Percentiles rank a stretch among this genome's conserved stretches.
Evolutionary conservation across 2,113 vertebrate genomes (phyloP).

Genomic region (Donacobius atricapilla): DNA sequence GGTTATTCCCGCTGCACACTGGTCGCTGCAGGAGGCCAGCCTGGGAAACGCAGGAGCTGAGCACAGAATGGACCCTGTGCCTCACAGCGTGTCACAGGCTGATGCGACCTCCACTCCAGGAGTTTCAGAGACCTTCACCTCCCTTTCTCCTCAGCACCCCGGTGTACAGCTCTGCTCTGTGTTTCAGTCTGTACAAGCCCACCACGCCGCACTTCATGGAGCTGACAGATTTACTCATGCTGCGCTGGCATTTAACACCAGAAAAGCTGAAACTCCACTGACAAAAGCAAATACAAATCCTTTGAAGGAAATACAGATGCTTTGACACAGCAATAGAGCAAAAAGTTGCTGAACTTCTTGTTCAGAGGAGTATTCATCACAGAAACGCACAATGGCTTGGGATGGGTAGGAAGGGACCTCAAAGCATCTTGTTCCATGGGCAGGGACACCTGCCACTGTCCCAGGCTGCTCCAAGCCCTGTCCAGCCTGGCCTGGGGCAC

Average conservation of each 20-base stretch:
- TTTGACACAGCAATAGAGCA: not conserved
- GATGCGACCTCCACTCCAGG: not conserved
- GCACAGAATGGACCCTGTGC: not conserved
- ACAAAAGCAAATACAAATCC: not conserved
- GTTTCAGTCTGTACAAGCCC: not conserved
- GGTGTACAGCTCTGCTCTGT: not conserved
- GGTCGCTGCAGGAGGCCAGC: not conserved
- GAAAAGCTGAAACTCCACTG: not conserved
- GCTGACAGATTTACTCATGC: not conserved
- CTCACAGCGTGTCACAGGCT: fast-evolving
- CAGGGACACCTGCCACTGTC: not conserved
- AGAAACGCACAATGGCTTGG: not conserved
- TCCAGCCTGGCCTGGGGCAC: not conserved
- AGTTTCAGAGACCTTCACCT: not conserved
- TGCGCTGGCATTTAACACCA: not conserved
- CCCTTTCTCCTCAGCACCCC: not conserved
- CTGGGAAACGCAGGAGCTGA: not conserved
- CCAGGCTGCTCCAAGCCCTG: not conserved
- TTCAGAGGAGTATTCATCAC: not conserved
- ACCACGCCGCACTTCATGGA: not conserved
- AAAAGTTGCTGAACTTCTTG: not conserved
- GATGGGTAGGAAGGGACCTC: not conserved
- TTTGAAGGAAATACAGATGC: not conserved
- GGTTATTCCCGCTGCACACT: not conserved
- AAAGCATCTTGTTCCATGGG: not conserved